Evolutionary conservation across 2,113 vertebrate species (phyloP), one percentile per base, ranked within the genome.

Genomic region (Tachysurus vachellii): DNA sequence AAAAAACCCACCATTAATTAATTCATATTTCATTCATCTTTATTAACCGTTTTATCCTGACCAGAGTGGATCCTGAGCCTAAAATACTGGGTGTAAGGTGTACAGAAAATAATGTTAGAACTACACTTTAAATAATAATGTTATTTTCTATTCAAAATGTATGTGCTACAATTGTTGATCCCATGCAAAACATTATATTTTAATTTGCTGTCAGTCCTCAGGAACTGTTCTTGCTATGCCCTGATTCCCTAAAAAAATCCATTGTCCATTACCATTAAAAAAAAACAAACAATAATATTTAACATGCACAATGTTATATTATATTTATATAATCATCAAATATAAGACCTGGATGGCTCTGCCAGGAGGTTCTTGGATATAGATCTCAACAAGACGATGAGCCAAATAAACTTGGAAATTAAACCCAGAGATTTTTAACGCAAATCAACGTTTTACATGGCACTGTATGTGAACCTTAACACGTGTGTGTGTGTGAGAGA

Each of bases 401-500:
- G 7, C 7, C 36, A 23, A 47, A 47, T 23, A 47, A 42, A 42
- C 36, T 21, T 70, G 1, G 1, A 31, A 68, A 68, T 6, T 6
- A 16, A 71, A 36, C 6, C 0, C 2, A 36, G 64, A 66, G 14
- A 14, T 28, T 26, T 12, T 28, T 42, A 71, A 68, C 66, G 16
- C 28, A 68, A 28, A 36, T 17, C 13, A 70, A 36, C 1, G 2
- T 31, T 70, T 73, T 23, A 21, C 36, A 19, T 42, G 68, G 7
- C 7, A 9, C 17, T 71, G 7, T 71, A 68, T 68, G 14, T 68
- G 31, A 14, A 68, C 5, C 12, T 1, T 16, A 31, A 16, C 36
- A 14, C 53, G 44, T 6, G 47, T 36, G 26, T 85, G 54, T 56
- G 61, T 87, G 85, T 73, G 66, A 62, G 66, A 31, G 80, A 61